A percentile compares a stretch with the other conserved stretches of the same genome.
These are phyloP conservation scores for Struthidea cinerea DNA, from an alignment of 2,113 vertebrate genomes.

Conservation along the genomic window DNA sequence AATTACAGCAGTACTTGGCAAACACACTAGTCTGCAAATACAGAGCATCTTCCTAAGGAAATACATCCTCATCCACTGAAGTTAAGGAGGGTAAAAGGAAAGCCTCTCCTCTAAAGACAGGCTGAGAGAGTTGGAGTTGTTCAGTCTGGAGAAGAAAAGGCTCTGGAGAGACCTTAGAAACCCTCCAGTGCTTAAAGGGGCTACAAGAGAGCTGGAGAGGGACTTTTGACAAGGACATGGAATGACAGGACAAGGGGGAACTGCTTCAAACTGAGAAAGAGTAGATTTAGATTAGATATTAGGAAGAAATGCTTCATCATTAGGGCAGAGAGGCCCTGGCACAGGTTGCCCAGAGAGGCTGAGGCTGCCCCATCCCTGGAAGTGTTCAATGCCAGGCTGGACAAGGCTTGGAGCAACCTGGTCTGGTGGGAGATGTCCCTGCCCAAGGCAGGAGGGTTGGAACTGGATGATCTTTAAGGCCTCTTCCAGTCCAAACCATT, in stretches of 20 bases:
- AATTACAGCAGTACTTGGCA: slow-evolving; percentile 1
- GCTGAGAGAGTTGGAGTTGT: not conserved
- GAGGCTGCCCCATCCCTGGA: not conserved
- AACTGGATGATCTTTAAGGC: not conserved
- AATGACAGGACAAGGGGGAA: rapidly evolving
- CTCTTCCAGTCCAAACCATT: not conserved
- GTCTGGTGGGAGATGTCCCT: not conserved
- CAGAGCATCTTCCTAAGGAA: slow-evolving; percentile 18
- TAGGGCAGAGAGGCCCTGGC: not conserved
- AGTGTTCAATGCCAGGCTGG: not conserved
- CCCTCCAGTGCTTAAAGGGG: not conserved
- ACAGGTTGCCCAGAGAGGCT: not conserved
- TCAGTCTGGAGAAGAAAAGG: not conserved
- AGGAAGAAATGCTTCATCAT: not conserved
- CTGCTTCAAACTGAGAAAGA: not conserved
- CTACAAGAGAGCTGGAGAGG: not conserved
- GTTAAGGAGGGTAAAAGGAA: not conserved
- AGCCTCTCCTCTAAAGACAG: not conserved
- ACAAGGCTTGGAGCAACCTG: not conserved
- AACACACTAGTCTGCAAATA: not conserved
- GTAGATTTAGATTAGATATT: not conserved
- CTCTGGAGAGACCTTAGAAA: not conserved
- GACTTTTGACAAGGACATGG: not conserved
- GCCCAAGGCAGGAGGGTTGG: not conserved
- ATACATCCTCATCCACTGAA: not conserved